These are phyloP conservation scores for Anguilla marmorata DNA, from an alignment of 2,797 vertebrate species.

Conservation along the genomic window DNA sequence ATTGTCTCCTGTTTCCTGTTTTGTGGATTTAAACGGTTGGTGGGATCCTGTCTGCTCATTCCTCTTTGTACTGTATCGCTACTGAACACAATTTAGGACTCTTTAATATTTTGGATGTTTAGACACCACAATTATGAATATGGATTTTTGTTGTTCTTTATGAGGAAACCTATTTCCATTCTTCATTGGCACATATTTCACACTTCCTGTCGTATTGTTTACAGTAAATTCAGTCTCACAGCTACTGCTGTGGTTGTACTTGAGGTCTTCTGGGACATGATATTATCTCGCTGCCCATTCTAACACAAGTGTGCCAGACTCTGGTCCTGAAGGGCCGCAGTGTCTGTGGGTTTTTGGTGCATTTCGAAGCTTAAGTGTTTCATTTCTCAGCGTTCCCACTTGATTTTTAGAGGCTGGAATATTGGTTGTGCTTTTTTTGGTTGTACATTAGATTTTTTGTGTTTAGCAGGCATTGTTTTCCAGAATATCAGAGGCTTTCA, in stretches of 20 bases:
- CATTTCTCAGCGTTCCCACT: no score
- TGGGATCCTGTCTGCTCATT: not conserved
- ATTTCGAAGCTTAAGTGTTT: no score
- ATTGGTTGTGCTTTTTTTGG: no score
- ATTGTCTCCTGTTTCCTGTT: not conserved
- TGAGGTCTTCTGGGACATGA: not conserved
- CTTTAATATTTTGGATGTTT: not conserved
- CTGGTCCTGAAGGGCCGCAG: no score
- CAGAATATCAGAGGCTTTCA: no score
- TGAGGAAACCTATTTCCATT: not conserved
- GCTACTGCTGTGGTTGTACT: not conserved
- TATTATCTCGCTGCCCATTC: not conserved
- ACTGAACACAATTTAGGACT: not conserved
- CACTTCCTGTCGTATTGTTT: not conserved
- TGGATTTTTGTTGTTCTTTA: not conserved
- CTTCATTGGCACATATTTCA: not conserved
- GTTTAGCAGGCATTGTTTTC: no score
- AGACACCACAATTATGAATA: not conserved
- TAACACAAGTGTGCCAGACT: no score
- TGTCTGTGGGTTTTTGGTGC: no score
- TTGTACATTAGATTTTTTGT: no score
- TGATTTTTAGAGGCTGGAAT: no score
- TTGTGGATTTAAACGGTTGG: not conserved
- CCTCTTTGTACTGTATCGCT: not conserved
- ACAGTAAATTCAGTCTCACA: not conserved